Conservation (phyloP, 2,113 vertebrate genomes). For the Stictonetta naevosa region DNA sequence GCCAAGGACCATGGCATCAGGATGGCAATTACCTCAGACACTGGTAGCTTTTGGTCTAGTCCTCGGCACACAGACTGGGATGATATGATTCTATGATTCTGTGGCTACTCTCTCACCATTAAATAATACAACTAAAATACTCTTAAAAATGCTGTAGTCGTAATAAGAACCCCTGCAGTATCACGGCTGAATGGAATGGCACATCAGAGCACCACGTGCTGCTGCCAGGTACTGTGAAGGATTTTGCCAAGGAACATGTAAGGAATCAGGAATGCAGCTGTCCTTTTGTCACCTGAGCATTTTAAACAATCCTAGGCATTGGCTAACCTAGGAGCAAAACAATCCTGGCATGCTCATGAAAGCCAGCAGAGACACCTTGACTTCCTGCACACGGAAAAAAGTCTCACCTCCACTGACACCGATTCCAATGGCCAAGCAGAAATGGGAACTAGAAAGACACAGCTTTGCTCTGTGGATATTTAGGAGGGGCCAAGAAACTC, state of each 20-base stretch:
- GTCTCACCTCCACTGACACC: not conserved
- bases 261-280: not conserved
- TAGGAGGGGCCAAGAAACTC: not conserved
- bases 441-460: not conserved
- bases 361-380: not conserved
- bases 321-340: not conserved
- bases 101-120: not conserved
- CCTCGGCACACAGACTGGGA: not conserved
- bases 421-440: not conserved
- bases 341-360: not conserved
- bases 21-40: not conserved
- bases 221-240: not conserved
- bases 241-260: not conserved
- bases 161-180: not conserved
- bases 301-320: not conserved
- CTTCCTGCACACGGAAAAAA: not conserved
- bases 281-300: not conserved
- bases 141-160: not conserved
- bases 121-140: not conserved
- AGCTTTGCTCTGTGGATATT: not conserved
- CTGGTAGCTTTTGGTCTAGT: not conserved
- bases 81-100: not conserved
- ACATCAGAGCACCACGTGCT: not conserved
- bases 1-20: not conserved
- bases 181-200: rapidly evolving